phyloP scores from a whole-genome alignment of 2,797 vertebrate species.

The Nothura maculosa region DNA sequence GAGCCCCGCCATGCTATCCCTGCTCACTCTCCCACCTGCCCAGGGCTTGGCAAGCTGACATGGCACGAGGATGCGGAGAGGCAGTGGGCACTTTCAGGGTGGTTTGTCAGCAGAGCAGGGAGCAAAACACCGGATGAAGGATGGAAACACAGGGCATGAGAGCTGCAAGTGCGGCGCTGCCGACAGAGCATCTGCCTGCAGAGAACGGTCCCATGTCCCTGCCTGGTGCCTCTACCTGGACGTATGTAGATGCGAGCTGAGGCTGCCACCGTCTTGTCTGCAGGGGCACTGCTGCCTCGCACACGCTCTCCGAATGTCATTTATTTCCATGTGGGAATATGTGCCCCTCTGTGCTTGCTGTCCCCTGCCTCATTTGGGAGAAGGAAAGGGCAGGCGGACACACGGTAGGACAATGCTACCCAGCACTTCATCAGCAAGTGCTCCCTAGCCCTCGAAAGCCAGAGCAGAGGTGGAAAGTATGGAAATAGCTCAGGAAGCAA shows the following conservation, averaged over 20 bases:
- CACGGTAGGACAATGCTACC: not conserved
- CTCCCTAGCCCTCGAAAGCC: not conserved
- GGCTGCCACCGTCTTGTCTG: not conserved
- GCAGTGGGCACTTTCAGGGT: not conserved
- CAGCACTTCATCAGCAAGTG: rapidly evolving
- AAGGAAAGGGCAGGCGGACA: not conserved
- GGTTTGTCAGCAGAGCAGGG: not conserved
- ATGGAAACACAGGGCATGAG: not conserved
- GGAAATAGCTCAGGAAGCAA: not conserved
- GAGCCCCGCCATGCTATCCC: not conserved
- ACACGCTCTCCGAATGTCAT: rapidly evolving
- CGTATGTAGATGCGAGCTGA: not conserved
- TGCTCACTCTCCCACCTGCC: not conserved
- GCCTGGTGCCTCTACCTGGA: not conserved
- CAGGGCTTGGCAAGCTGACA: not conserved
- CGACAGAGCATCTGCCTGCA: not conserved
- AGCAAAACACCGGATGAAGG: not conserved
- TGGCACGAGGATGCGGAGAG: not conserved
- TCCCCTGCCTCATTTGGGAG: rapidly evolving
- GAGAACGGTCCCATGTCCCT: not conserved
- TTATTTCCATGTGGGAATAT: rapidly evolving
- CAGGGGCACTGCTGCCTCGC: not conserved
- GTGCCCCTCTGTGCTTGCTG: not conserved
- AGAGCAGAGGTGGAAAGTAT: not conserved
- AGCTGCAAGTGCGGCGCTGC: not conserved